A percentile compares a stretch with the other conserved stretches of the same genome.
Conservation (phyloP, 1,140 invertebrate species). For the Myzus persicae region DNA sequence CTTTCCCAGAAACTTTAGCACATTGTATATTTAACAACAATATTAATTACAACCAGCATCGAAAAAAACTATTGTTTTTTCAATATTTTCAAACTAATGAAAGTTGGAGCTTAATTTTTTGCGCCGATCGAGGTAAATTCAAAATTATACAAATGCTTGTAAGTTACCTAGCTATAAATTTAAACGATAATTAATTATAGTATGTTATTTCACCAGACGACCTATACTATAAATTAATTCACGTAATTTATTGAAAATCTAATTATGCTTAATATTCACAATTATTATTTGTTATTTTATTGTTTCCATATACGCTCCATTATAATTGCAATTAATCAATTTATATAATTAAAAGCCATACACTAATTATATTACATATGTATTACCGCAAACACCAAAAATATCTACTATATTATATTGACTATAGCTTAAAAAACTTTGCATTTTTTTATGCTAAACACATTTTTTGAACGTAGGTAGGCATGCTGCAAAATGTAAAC, state of each 20-base stretch:
- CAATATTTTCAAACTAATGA: background rate
- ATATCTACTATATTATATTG: background rate
- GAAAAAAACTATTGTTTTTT: background rate
- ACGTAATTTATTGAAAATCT: background rate
- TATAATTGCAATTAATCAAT: background rate
- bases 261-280: background rate
- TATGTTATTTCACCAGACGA: background rate
- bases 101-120: background rate
- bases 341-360: background rate
- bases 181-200: background rate
- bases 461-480: background rate
- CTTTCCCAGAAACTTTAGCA: background rate
- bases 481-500: background rate
- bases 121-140: background rate
- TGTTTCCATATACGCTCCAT: background rate
- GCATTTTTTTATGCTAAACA: background rate
- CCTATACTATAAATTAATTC: background rate
- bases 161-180: background rate
- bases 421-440: background rate
- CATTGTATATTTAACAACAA: background rate
- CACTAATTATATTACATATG: background rate
- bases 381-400: background rate
- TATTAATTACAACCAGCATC: background rate
- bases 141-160: background rate
- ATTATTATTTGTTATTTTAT: constrained; percentile 9